Base-by-base conservation (phyloP, 2,888 invertebrate species). In the Ischnus inquisitorius region DNA sequence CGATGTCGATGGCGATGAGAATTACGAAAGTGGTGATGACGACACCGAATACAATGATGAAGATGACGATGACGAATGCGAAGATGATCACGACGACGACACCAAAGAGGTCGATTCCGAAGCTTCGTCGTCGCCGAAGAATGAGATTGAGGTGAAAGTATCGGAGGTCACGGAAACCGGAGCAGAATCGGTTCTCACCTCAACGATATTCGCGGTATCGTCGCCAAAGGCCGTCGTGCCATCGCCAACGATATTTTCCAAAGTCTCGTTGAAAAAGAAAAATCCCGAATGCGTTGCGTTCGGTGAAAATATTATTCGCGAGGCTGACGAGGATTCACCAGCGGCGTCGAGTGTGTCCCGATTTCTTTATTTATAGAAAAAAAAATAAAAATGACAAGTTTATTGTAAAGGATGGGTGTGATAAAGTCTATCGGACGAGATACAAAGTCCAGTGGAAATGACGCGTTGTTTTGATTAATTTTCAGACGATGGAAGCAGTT, bases 401-500 rank as follows among this genome's bases (percentile, higher is more conserved):
- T 8, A 8, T 34, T 34, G 34, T 34, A 34, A 6, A 34, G 34
- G 2, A 62, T 4, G 14, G 14, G 28, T n/a, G 12, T 12, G 12
- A 46, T 46, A n/a, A 46, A 46, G 12, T 3, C 46, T 10, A n/a
- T 46, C 14, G 46, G 10, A 46, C 8, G 6, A 19, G n/a, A 6
- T 64, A 19, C 64, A 41, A 62, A 10, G 22, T 74, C 57, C 57
- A 34, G 41, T 22, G 19, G 14, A 25, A 79, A 64, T 62, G 39
- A 64, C 51, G 51, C 19, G 8, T 25, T 41, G 2, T 16, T 74
- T 68, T 80, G 14, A 10, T 83, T 65, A 22, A 28, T 69, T 90
- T 89, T 22, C 87, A 93, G 94, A 94, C 81, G 94, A 94, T 85
- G 93, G 92, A 46, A 93, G 93, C 84, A 93, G 93, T 82, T 84